Evolutionary conservation across 2,113 vertebrate species (phyloP).

Genomic region (Asarcornis scutulata): DNA sequence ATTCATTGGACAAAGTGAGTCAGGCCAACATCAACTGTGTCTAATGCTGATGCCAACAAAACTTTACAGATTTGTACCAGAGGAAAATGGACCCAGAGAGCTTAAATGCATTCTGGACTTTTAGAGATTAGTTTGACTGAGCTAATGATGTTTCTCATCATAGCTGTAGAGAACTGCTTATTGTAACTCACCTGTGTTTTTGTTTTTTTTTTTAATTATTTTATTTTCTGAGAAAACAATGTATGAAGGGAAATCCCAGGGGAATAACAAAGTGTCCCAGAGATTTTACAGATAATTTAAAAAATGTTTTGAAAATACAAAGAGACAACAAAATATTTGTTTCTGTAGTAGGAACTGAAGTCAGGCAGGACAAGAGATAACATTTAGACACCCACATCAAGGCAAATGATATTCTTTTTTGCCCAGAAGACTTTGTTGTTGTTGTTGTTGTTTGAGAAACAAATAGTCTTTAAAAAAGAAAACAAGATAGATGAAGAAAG

Average conservation of each 20-base stretch:
- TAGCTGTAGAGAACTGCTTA: background rate
- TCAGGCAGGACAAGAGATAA: background rate
- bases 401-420: background rate
- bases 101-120: background rate
- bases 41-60: background rate
- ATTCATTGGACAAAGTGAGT: background rate
- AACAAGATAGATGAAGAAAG: background rate
- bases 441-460: background rate
- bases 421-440: background rate
- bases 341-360: background rate
- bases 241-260: background rate
- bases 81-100: background rate
- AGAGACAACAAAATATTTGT: background rate
- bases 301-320: background rate
- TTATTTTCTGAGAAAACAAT: background rate
- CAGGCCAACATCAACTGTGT: constrained; percentile 12
- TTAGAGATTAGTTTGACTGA: background rate
- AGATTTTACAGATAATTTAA: background rate
- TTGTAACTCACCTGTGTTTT: background rate
- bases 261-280: background rate
- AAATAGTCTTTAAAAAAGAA: constrained; percentile 25
- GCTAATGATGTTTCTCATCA: background rate
- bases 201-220: no score
- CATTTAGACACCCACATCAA: background rate
- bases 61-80: background rate